Percentiles rank a stretch among this genome's conserved stretches.
Conservation (phyloP, 1,140 invertebrate genomes). For the Aphaenogaster floridana region DNA sequence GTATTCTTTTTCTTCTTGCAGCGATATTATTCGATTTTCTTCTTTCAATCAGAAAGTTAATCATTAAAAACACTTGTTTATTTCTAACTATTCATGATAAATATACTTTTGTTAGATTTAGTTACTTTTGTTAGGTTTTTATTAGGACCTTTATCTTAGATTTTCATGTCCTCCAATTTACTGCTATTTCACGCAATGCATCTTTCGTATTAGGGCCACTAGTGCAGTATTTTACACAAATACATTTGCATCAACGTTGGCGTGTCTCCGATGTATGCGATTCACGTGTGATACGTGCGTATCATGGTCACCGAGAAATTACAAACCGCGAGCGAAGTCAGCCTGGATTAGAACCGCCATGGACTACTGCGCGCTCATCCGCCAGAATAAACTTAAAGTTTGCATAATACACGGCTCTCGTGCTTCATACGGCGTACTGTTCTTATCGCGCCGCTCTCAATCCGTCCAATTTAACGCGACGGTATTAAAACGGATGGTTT, state of each 20-base stretch:
- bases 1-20: neutral
- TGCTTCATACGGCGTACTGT: slow-evolving; percentile 48
- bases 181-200: neutral
- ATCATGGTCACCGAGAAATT: slow-evolving; percentile 53
- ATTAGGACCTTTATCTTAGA: neutral
- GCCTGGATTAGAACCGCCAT: slow-evolving; percentile 51
- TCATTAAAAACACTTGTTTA: neutral
- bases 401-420: slow-evolving; percentile 72
- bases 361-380: slow-evolving; percentile 65
- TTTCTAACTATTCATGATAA: neutral
- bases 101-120: neutral
- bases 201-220: slow-evolving; percentile 3
- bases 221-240: neutral
- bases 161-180: neutral
- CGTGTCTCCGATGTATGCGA: neutral
- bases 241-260: slow-evolving; percentile 8
- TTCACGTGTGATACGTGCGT: neutral
- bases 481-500: slow-evolving; percentile 30
- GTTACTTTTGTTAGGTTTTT: neutral
- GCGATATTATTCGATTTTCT: neutral
- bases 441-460: slow-evolving; percentile 55
- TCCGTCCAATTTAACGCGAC: slow-evolving; percentile 52
- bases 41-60: neutral
- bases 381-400: slow-evolving; percentile 75
- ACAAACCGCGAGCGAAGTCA: slow-evolving; percentile 37